Base-by-base conservation (phyloP, 2,113 vertebrate species). In the Saccopteryx leptura region DNA sequence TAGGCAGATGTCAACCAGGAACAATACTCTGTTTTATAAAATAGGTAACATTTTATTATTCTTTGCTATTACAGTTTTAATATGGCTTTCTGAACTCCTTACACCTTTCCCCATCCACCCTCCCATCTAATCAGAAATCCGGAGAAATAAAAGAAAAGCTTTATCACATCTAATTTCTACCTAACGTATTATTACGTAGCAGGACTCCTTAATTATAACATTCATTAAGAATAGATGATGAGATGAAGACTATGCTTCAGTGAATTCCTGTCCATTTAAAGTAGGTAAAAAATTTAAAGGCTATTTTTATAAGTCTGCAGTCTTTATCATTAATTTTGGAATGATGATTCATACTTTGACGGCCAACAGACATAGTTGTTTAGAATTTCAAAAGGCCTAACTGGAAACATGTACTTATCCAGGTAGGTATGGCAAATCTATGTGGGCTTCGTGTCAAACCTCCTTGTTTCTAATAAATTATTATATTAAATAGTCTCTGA, bases 201-300 rank as follows among this genome's bases (percentile, higher is more conserved):
- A 50, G 28, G 39, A 18, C 21, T 54, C 33, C 39, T 91, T 56
- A 71, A 54, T 48, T 9, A 0, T 46, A 65, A 54, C 58, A 75
- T 17, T 94, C 54, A 63, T 71, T 48, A 75, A 84, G 61, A 88
- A 61, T 33, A 65, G 31, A 69, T 65, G 31, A 74, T 0, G 2
- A 68, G 4, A 74, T 2, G 12, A 50, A 21, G 80, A 66, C 28
- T 68, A 33, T 52, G 23, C 28, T 31, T 81, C 12, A 48, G 6
- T 18, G 26, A 90, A 19, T 87, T 74, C 17, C 24, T 31, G 54
- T 28, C 48, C 26, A n/a, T 1, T 74, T 24, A 28, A 83, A 86
- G 19, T 18, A 91, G 23, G 26, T 85, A 13, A 33, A 95, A 92
- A 85, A 63, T 50, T 61, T 78, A 91, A 88, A 46, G 88, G 24